Conservation (phyloP, 1,140 invertebrate genomes). For the Chrysopa pallens region DNA sequence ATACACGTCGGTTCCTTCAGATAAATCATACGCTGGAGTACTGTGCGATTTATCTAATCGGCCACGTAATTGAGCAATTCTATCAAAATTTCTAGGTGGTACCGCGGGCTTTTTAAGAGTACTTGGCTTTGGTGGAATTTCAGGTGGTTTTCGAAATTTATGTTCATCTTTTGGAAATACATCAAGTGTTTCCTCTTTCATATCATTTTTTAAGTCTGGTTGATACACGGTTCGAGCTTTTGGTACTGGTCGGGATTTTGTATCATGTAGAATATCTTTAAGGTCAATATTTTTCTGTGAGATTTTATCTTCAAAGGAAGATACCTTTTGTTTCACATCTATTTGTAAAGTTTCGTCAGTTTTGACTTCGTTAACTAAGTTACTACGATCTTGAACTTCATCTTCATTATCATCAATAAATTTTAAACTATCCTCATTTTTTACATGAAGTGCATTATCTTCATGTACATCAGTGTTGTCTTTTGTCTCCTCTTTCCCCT, state of each 20-base stretch:
- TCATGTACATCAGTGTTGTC: background rate
- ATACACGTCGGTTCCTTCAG: constrained; percentile 20
- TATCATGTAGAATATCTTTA: background rate
- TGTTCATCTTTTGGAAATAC: constrained; percentile 3
- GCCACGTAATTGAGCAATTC: constrained; percentile 23
- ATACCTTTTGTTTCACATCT: too few species aligned
- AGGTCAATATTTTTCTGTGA: constrained; percentile 1
- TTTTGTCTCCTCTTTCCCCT: background rate
- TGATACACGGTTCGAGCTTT: constrained; percentile 15
- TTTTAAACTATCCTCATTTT: constrained; percentile 14
- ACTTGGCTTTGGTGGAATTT: constrained; percentile 17
- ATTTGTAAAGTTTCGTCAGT: constrained; percentile 9
- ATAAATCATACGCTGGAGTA: constrained; percentile 54
- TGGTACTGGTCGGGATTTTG: background rate
- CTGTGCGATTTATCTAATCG: constrained; percentile 57
- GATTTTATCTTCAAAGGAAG: background rate
- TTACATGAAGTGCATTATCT: background rate
- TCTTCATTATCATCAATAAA: constrained; percentile 22
- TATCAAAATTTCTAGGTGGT: constrained; percentile 15
- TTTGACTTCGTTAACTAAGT: constrained; percentile 16
- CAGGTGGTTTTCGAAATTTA: constrained; percentile 14
- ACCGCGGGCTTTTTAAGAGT: constrained; percentile 15
- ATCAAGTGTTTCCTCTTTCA: constrained; percentile 7
- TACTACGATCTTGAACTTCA: constrained; percentile 9
- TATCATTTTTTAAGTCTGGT: constrained; percentile 4